Evolutionary conservation across 2,113 vertebrate genomes (phyloP), one percentile per base, ranked within the genome.

Genomic region (Uropsilus gracilis): DNA sequence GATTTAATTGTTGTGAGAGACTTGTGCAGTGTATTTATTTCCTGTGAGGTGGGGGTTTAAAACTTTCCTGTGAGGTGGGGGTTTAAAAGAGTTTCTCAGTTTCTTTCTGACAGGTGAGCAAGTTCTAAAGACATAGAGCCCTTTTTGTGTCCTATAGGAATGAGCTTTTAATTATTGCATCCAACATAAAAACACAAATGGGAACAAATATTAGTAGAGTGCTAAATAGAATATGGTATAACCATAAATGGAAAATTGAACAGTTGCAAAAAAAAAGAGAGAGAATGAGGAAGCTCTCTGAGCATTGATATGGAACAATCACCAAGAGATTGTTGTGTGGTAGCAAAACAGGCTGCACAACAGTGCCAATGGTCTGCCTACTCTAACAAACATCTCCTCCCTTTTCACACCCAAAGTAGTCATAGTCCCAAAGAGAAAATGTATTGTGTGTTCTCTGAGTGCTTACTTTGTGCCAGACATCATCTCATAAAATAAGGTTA

Each of bases 251-350:
- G 73, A 94, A 93, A 96, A 83, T 57, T 57, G 69, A 96, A 66
- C 28, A 76, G 80, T 94, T 96, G 44, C 80, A 61, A 88, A 68
- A 83, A 94, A 83, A 88, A 72, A 39, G 13, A 86, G 17, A 66
- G 32, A 87, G 57, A 93, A 94, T 82, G 92, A 96, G 94, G 95
- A 96, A 90, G 92, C 87, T 68, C 64, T 59, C 48, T 84, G 93
- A 34, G 64, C 64, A 91, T 71, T 68, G 86, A 55, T 48, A 34
- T 81, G 84, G 78, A 97, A 96, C 91, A 94, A 91, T 89, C 32
- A 66, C 66, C 71, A 85, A 90, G 87, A 73, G 68, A 73, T 22
- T 86, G 80, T 88, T 84, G 63, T 66, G 69, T 64, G 32, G 78
- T 78, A 66, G 77, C 69, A 89, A 81, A 87, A 76, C n/a, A 63